These are phyloP conservation scores for Ataeniobius toweri DNA, from an alignment of 2,797 vertebrate genomes.

Conservation along the genomic window DNA sequence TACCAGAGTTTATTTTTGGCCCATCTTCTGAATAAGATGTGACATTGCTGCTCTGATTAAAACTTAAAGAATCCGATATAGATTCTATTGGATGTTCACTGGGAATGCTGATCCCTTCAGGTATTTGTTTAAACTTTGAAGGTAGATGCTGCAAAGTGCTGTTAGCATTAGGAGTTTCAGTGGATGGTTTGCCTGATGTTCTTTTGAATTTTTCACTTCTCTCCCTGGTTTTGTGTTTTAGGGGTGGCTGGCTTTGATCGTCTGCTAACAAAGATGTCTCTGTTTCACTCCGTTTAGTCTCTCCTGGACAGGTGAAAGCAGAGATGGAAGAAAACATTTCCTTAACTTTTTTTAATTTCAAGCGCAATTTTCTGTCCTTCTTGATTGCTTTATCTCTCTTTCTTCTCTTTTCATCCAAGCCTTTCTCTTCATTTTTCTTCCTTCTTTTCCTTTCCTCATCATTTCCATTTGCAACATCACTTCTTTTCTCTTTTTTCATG, in stretches of 20 bases:
- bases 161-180: constrained; percentile 37
- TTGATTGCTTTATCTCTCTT: constrained; percentile 62
- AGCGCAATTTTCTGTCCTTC: constrained; percentile 48
- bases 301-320: constrained; percentile 23
- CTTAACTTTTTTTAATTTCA: constrained; percentile 36
- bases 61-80: constrained; percentile 25
- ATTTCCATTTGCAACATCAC: constrained; percentile 44
- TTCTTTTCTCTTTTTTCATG: constrained; percentile 63
- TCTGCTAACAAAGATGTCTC: constrained; percentile 19
- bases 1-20: constrained; percentile 29
- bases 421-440: constrained; percentile 70
- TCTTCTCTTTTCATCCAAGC: constrained; percentile 57
- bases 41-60: constrained; percentile 24
- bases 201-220: constrained; percentile 48
- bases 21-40: constrained; percentile 10
- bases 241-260: constrained; percentile 22
- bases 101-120: constrained; percentile 39
- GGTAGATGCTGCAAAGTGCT: constrained; percentile 50
- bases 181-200: constrained; percentile 18
- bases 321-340: constrained; percentile 19
- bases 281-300: constrained; percentile 31
- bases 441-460: constrained; percentile 65
- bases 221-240: constrained; percentile 65
- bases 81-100: constrained; percentile 7
- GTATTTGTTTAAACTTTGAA: constrained; percentile 46